Evolutionary conservation across 1,140 invertebrate species (phyloP), one percentile per base, ranked within the genome.

Genomic region (Hesperophylax magnus): DNA sequence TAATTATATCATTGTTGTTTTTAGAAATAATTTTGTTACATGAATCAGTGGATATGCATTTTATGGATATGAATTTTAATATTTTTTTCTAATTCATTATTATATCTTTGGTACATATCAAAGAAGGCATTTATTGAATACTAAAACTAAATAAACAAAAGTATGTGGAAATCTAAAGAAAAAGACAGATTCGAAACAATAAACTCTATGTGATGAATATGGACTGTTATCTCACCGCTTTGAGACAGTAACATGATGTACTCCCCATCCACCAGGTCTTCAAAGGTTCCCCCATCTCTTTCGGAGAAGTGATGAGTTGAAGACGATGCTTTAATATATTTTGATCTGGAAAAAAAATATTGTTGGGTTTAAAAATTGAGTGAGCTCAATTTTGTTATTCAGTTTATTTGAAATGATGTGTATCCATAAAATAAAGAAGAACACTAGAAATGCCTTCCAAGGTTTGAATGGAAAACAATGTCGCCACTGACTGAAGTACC

Each of bases 251-350:
- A 60, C 1, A 24, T 27, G 17, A 83, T 79, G 54, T 83, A 83
- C 56, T 83, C 79, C 53, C 60, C 54, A 76, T 83, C 79, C 54
- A 83, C 69, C 20, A 83, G 79, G 24, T 83, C 82, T 71, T 67
- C 79, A 77, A 81, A 83, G 52, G 67, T 58, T 22, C 15, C 67
- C 27, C 82, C 82, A 69, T 83, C 82, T 34, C 65, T 81, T 61
- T 83, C 79, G 24, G 75, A 61, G 20, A 79, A 75, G 69, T 83
- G 82, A n/a, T 2, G 11, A 18, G 22, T 9, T n/a, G 17, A 22
- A 15, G 53, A 6, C 17, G 8, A 31, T n/a, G 18, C 24, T n/a
- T 75, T 75, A 1, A 56, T 56, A 75, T 31, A 75, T 27, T 75
- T 75, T n/a, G 31, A 3, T 18, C 71, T 75, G 71, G 6, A 75